These are phyloP conservation scores for Molanna angustata DNA, from an alignment of 2,888 invertebrate genomes.

Conservation along the genomic window DNA sequence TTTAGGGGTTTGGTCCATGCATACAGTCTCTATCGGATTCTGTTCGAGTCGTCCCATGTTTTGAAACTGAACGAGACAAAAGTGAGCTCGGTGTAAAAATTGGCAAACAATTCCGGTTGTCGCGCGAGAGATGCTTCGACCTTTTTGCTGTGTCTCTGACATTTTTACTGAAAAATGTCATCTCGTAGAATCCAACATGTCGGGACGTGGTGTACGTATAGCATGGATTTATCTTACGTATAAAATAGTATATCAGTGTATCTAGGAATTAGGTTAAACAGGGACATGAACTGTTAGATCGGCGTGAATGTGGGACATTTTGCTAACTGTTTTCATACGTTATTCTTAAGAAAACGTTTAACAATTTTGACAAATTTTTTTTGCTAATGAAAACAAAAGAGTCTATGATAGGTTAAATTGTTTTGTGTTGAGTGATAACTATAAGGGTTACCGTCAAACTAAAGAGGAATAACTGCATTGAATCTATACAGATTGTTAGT, in stretches of 20 bases:
- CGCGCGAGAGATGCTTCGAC: background rate
- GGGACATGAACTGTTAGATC: too few relatives aligned
- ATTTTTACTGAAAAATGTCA: background rate
- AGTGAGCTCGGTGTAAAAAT: background rate
- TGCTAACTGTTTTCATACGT: too few relatives aligned
- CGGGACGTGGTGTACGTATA: conserved; percentile 5
- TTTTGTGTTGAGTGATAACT: too few relatives aligned
- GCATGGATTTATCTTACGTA: conserved; percentile 12
- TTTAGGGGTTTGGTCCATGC: conserved; percentile 26
- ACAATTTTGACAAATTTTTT: too few relatives aligned
- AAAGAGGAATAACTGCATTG: too few relatives aligned
- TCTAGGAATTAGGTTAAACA: conserved; percentile 23
- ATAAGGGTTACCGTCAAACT: too few relatives aligned
- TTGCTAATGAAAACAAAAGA: too few relatives aligned
- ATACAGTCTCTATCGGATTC: conserved; percentile 20
- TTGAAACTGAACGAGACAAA: background rate
- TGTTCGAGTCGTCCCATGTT: background rate
- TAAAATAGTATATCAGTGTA: conserved; percentile 18
- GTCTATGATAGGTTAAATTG: too few relatives aligned
- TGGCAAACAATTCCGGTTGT: background rate
- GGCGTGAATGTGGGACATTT: too few relatives aligned
- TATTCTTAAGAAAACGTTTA: too few relatives aligned
- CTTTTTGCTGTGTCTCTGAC: too few relatives aligned
- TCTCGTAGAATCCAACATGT: conserved; percentile 7
- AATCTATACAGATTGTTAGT: too few relatives aligned